A percentile compares a stretch with the other conserved stretches of the same genome.
phyloP scores from a whole-genome alignment of 2,797 vertebrate genomes.

The Muraenolepis orangiensis region DNA sequence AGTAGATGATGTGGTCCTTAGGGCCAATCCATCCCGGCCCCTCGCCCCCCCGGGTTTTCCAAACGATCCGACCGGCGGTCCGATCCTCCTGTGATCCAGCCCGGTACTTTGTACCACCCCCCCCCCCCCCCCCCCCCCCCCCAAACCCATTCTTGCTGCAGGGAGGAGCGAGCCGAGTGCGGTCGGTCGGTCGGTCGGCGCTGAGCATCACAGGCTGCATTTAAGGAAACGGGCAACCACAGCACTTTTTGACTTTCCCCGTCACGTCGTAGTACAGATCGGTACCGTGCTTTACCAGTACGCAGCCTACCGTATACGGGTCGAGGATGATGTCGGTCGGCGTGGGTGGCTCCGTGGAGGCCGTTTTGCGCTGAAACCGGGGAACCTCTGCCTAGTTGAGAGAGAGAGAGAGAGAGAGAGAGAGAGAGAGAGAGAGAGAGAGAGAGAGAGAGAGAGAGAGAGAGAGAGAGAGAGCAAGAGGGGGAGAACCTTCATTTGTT shows the following conservation, averaged over 20 bases:
- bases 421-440: not conserved
- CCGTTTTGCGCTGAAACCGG: constrained; percentile 32
- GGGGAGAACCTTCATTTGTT: constrained; percentile 67
- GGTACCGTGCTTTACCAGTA: too few relatives aligned
- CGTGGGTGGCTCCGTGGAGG: constrained; percentile 34
- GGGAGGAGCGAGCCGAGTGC: constrained; percentile 76
- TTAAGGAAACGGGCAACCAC: constrained; percentile 71
- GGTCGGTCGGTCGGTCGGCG: constrained; percentile 39
- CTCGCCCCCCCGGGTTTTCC: constrained; percentile 49
- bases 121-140: constrained; percentile 55
- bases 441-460: not conserved
- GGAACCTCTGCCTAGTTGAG: constrained; percentile 37
- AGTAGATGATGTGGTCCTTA: not conserved
- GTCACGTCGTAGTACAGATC: too few relatives aligned
- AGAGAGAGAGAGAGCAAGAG: constrained; percentile 16
- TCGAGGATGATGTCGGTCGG: constrained; percentile 6
- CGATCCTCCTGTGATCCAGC: constrained; percentile 50
- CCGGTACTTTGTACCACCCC: constrained; percentile 63
- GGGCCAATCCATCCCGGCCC: too few relatives aligned
- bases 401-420: constrained; percentile 4
- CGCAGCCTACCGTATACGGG: not conserved
- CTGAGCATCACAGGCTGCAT: constrained; percentile 74
- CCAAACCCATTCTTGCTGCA: constrained; percentile 73
- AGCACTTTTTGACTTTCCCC: constrained; percentile 56
- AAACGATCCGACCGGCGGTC: not conserved